Conservation (phyloP, 1,140 invertebrate species). For the Nautilus pompilius region DNA sequence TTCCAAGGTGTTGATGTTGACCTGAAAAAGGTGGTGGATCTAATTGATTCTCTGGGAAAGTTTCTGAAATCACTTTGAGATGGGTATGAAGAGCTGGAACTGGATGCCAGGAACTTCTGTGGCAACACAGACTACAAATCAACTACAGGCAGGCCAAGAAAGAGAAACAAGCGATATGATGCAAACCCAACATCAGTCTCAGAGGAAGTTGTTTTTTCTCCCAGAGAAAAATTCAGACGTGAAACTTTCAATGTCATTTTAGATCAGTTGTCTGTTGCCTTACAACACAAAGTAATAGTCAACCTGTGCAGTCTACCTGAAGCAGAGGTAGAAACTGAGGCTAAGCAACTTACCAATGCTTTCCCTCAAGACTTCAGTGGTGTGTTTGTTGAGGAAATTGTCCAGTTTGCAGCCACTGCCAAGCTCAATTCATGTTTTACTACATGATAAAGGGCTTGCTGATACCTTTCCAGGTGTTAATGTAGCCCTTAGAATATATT, state of each 20-base stretch:
- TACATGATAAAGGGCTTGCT: neutral
- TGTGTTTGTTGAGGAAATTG: neutral
- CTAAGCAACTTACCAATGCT: neutral
- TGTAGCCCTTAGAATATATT: constrained; percentile 1
- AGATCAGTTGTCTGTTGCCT: neutral
- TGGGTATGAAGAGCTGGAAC: neutral
- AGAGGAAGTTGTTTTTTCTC: neutral
- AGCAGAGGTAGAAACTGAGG: neutral
- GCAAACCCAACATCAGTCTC: neutral
- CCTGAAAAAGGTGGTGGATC: neutral
- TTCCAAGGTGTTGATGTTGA: neutral
- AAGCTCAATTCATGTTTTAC: neutral
- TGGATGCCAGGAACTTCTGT: neutral
- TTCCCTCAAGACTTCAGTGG: neutral
- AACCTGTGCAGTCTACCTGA: neutral
- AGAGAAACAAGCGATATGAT: neutral
- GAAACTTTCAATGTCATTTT: neutral
- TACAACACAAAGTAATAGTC: neutral
- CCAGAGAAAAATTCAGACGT: neutral
- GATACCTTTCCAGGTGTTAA: neutral
- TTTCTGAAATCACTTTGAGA: neutral
- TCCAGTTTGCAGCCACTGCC: neutral
- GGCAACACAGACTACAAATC: neutral
- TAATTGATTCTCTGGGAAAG: neutral
- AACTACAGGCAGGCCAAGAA: neutral